These are phyloP conservation scores for Arizona elegans DNA, from an alignment of 2,113 vertebrate genomes.

Conservation along the genomic window DNA sequence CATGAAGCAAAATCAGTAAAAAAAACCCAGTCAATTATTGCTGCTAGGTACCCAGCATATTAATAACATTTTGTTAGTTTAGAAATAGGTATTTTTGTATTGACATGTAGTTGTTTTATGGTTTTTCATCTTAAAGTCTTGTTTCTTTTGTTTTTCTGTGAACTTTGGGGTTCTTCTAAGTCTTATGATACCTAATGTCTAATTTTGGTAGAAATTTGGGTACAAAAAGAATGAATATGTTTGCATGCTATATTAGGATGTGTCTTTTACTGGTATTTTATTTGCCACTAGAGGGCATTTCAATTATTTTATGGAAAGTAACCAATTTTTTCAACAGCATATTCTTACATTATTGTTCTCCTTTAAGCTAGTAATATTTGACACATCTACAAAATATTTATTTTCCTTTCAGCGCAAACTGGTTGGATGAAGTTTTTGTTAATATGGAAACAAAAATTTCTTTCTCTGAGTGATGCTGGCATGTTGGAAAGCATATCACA, in stretches of 20 bases:
- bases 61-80: too few relatives aligned
- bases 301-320: background rate
- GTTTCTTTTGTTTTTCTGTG: background rate
- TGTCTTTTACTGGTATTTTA: background rate
- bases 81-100: too few relatives aligned
- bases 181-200: background rate
- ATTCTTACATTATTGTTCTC: background rate
- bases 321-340: background rate
- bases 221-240: background rate
- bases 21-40: too few relatives aligned
- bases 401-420: background rate
- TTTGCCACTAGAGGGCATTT: slow-evolving; percentile 45
- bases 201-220: background rate
- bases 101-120: too few relatives aligned
- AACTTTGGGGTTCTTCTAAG: background rate
- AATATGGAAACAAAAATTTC: background rate
- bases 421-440: background rate
- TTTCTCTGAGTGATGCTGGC: background rate
- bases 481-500: background rate
- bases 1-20: too few relatives aligned
- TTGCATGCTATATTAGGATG: background rate
- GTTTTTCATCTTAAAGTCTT: background rate
- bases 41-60: too few relatives aligned
- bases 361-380: background rate
- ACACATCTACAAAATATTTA: background rate